Evolutionary conservation across 2,888 invertebrate species (phyloP).

Genomic region (Pollenia labialis): DNA sequence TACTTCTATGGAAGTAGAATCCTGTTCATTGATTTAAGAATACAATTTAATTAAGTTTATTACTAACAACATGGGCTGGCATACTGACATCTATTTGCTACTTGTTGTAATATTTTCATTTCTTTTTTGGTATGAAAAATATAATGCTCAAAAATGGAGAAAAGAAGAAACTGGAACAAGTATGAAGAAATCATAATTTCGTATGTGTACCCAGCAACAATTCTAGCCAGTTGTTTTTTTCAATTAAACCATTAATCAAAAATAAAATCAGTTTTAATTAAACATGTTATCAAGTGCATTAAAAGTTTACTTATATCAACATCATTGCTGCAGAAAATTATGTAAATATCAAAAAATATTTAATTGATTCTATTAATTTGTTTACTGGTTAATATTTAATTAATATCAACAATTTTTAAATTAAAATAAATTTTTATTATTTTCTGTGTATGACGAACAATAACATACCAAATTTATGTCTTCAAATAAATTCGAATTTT

Average conservation of each 20-base stretch:
- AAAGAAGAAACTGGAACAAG: neutral
- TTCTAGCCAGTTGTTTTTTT: constrained; percentile 32
- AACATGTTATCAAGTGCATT: too few species aligned
- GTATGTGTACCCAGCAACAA: constrained; percentile 17
- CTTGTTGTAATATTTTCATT: constrained; percentile 3
- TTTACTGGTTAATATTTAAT: too few species aligned
- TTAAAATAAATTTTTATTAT: too few species aligned
- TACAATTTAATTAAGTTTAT: constrained; percentile 72
- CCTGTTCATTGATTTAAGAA: constrained; percentile 67
- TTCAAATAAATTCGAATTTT: too few species aligned
- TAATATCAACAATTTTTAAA: too few species aligned
- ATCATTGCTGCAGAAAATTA: too few species aligned
- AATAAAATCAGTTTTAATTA: too few species aligned
- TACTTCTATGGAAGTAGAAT: constrained; percentile 26
- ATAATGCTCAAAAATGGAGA: constrained; percentile 36
- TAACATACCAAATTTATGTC: too few species aligned
- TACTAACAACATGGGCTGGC: constrained; percentile 58
- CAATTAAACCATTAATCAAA: too few species aligned
- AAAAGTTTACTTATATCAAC: too few species aligned
- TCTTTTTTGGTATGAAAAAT: constrained; percentile 17
- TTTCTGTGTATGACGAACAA: neutral
- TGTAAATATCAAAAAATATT: too few species aligned
- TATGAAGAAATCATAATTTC: constrained; percentile 20
- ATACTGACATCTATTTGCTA: constrained; percentile 69
- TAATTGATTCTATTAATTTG: too few species aligned